Conservation (phyloP, 2,113 vertebrate species). For the Condylura cristata region DNA sequence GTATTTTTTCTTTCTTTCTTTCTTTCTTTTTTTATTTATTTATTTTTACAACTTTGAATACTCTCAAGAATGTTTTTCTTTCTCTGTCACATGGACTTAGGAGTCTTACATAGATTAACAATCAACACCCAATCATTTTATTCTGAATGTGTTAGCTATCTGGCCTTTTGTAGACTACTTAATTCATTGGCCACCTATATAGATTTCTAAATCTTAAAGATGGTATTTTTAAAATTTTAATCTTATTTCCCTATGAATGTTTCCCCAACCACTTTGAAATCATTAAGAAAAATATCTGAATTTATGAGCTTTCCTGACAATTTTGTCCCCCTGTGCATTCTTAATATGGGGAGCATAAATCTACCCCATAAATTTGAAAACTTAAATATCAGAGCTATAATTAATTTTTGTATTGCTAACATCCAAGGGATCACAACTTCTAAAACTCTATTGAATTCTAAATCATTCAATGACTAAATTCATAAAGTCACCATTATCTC, state of each 20-base stretch:
- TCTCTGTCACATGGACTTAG: fast-evolving
- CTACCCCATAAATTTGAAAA: not conserved
- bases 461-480: not conserved
- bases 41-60: not conserved
- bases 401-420: not conserved
- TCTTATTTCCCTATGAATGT: not conserved
- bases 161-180: not conserved
- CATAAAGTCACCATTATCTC: not conserved
- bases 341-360: not conserved
- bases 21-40: too few species aligned
- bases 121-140: not conserved
- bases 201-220: not conserved
- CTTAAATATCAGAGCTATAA: not conserved
- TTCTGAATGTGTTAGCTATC: not conserved
- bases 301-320: not conserved
- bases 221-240: not conserved
- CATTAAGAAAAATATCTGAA: not conserved
- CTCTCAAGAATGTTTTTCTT: not conserved
- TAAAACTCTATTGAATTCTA: not conserved
- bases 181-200: not conserved
- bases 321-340: not conserved
- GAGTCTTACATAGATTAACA: not conserved
- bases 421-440: not conserved
- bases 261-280: not conserved
- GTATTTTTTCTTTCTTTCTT: too few species aligned